A percentile compares a stretch with the other conserved stretches of the same genome.
Conservation (phyloP, 2,888 invertebrate species). For the Noctua comes region DNA sequence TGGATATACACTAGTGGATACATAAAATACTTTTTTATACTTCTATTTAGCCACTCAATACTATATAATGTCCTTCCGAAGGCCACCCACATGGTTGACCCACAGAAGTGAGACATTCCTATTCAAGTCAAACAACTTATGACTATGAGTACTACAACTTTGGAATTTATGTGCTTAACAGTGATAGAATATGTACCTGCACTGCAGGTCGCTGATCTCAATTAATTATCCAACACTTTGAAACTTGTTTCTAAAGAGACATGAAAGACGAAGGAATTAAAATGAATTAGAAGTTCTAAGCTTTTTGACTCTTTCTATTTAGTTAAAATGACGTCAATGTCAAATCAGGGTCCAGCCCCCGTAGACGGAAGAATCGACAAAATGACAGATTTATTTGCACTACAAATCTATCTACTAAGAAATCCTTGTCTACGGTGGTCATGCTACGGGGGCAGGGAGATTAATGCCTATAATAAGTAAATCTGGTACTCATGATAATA, state of each 20-base stretch:
- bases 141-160: conserved; percentile 5
- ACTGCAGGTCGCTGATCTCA: neutral
- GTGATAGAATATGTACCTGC: neutral
- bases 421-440: too few species aligned
- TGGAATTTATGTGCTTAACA: conserved; percentile 6
- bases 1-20: neutral
- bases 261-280: neutral
- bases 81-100: conserved; percentile 35
- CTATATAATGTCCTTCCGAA: conserved; percentile 27
- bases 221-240: neutral
- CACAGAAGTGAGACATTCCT: conserved; percentile 15
- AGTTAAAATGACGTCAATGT: neutral
- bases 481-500: neutral
- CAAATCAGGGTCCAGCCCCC: neutral
- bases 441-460: too few species aligned
- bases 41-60: conserved; percentile 2
- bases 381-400: too few species aligned
- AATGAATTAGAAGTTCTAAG: neutral
- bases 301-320: neutral
- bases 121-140: conserved; percentile 22
- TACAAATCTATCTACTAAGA: too few species aligned
- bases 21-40: neutral
- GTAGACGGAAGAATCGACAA: too few species aligned
- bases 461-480: neutral
- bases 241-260: neutral